phyloP scores from a whole-genome alignment of 92 coral and sea anemone species.

The Diadumene lineata region DNA sequence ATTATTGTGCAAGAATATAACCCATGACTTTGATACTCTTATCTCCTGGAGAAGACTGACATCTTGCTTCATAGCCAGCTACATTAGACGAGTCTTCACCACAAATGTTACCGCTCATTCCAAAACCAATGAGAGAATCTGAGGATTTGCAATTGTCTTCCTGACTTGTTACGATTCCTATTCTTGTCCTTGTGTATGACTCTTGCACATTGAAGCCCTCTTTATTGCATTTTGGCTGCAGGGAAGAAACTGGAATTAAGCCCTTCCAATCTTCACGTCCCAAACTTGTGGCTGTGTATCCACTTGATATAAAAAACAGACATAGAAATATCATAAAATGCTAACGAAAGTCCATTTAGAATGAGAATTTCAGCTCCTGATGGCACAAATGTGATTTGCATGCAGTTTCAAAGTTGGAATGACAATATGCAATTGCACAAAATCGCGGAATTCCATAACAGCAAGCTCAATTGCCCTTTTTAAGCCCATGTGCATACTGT shows the following conservation, averaged over 20 bases:
- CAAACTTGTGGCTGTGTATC: conserved; percentile 37
- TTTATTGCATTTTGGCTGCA: conserved; percentile 42
- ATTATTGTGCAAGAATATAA: conserved; percentile 30
- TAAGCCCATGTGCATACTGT: too few relatives aligned
- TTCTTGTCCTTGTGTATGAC: neutral
- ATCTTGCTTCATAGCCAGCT: conserved; percentile 43
- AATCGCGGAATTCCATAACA: too few relatives aligned
- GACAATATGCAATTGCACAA: too few relatives aligned
- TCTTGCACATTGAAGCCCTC: conserved; percentile 42
- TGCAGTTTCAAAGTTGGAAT: too few relatives aligned
- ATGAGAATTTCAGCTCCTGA: too few relatives aligned
- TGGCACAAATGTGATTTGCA: too few relatives aligned
- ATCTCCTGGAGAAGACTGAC: conserved; percentile 17
- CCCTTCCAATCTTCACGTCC: conserved; percentile 56
- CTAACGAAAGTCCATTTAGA: too few relatives aligned
- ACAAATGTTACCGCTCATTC: conserved; percentile 30
- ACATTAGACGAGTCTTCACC: neutral
- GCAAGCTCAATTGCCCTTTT: too few relatives aligned
- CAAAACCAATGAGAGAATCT: conserved; percentile 65
- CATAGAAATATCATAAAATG: too few relatives aligned
- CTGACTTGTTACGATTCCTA: conserved; percentile 47
- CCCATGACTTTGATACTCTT: conserved; percentile 18
- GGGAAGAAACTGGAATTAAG: conserved; percentile 41
- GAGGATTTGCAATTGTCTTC: conserved; percentile 34
- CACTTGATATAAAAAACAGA: conserved; percentile 39